Conservation (phyloP, 1,140 invertebrate species). For the Micrasema minimum region DNA sequence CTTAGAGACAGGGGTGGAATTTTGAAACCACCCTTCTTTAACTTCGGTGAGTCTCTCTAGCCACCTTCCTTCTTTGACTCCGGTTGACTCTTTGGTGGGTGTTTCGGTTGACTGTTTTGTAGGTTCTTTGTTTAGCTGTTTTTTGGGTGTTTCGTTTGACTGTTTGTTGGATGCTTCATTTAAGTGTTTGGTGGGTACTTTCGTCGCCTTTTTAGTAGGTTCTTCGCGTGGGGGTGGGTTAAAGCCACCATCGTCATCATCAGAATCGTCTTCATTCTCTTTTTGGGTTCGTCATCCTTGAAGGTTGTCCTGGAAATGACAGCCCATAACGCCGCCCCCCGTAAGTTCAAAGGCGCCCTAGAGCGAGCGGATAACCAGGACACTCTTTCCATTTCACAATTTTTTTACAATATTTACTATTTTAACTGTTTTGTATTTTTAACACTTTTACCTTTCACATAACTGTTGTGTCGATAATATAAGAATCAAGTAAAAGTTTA, state of each 20-base stretch:
- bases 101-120: neutral
- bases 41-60: no score
- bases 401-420: conserved; percentile 11
- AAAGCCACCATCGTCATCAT: conserved; percentile 42
- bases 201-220: neutral
- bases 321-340: conserved; percentile 47
- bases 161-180: no score
- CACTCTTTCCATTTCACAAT: conserved; percentile 26
- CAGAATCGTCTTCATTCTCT: conserved; percentile 8
- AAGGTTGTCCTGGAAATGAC: conserved; percentile 28
- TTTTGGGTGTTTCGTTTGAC: no score
- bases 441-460: no score
- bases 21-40: no score
- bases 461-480: no score
- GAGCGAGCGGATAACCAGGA: conserved; percentile 33
- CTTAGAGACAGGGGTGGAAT: conserved; percentile 6
- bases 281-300: neutral
- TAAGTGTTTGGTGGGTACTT: neutral
- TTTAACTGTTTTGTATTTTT: neutral
- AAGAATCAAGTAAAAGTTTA: no score
- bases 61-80: no score
- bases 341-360: conserved; percentile 41
- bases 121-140: neutral
- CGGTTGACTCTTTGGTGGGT: neutral
- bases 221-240: conserved; percentile 14